These are phyloP conservation scores for Motacilla tschutschensis DNA, from an alignment of 2,113 vertebrate genomes.

Conservation along the genomic window DNA sequence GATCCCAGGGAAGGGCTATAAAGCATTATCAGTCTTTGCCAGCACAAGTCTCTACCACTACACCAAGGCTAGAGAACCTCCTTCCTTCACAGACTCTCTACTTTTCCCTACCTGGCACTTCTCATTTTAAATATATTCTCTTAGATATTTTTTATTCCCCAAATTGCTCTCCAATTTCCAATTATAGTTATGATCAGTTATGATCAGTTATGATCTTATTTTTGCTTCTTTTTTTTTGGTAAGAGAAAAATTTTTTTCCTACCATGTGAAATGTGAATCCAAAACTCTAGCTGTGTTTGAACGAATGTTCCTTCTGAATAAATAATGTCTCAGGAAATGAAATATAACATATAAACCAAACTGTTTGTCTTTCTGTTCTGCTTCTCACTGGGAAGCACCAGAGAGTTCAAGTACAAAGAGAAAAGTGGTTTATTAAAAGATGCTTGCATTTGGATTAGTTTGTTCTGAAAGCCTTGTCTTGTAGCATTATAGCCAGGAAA, in stretches of 20 bases:
- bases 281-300: not conserved
- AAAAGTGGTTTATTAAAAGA: not conserved
- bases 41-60: not conserved
- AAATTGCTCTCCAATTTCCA: not conserved
- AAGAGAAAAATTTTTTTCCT: slow-evolving; percentile 24
- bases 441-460: not conserved
- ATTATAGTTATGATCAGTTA: slow-evolving; percentile 1
- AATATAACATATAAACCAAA: not conserved
- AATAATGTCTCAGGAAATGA: slow-evolving; percentile 21
- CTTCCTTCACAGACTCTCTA: not conserved
- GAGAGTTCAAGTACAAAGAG: not conserved
- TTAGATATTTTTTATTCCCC: not conserved
- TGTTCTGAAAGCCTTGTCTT: not conserved
- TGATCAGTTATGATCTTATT: not conserved
- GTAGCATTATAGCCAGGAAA: not conserved
- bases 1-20: not conserved
- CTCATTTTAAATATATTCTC: not conserved
- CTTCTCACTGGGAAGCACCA: not conserved
- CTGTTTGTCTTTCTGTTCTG: not conserved
- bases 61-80: not conserved
- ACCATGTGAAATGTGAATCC: not conserved
- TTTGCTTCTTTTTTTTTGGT: not conserved
- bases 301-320: slow-evolving; percentile 15
- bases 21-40: not conserved
- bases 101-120: not conserved